Percentiles rank a stretch among this genome's conserved stretches.
Conservation (phyloP, 2,888 invertebrate genomes). For the Xanthia icteritia region DNA sequence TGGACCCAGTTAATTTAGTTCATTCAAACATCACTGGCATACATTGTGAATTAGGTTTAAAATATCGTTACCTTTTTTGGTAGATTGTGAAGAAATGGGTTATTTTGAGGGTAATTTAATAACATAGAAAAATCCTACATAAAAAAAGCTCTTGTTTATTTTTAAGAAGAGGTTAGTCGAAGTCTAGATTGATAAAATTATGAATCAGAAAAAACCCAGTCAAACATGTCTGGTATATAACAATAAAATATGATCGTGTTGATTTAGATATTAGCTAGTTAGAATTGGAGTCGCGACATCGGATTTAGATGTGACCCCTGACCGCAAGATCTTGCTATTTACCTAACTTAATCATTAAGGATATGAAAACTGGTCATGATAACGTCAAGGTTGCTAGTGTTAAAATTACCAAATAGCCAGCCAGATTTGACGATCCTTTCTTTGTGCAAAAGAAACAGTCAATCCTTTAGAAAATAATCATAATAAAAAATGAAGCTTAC, state of each 20-base stretch:
- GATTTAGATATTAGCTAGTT: neutral
- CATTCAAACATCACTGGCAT: slow-evolving; percentile 39
- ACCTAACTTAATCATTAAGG: neutral
- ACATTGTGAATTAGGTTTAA: slow-evolving; percentile 22
- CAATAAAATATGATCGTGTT: neutral
- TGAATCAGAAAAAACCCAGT: neutral
- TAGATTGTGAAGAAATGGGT: neutral
- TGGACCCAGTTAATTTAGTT: slow-evolving; percentile 29
- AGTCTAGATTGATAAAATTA: neutral
- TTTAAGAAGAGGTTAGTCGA: neutral
- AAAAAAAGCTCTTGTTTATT: neutral
- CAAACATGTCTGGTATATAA: neutral
- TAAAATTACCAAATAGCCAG: neutral
- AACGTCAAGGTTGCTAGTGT: neutral
- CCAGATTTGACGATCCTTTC: neutral
- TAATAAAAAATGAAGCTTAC: neutral
- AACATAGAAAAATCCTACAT: neutral
- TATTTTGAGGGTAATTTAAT: neutral
- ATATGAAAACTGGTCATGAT: neutral
- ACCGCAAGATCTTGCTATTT: neutral
- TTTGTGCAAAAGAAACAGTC: neutral
- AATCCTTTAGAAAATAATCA: neutral
- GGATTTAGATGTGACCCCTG: neutral
- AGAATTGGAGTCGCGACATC: neutral
- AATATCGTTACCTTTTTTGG: slow-evolving; percentile 4